A percentile compares a stretch with the other conserved stretches of the same genome.
These are phyloP conservation scores for Syrista parreyssii DNA, from an alignment of 2,888 invertebrate genomes.

Conservation along the genomic window DNA sequence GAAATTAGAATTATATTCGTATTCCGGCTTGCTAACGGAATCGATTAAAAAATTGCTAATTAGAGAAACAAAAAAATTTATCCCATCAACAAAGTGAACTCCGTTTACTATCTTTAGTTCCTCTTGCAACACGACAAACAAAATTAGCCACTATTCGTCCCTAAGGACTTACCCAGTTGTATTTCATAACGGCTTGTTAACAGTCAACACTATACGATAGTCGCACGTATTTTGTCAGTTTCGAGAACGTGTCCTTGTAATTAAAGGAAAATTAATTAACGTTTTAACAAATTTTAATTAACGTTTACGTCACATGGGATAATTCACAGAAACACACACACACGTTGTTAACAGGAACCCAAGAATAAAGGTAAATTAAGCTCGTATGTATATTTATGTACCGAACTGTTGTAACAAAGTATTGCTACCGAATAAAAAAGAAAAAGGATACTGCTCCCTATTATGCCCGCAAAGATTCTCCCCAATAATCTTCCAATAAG, in stretches of 20 bases:
- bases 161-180: not conserved
- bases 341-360: conserved; percentile 37
- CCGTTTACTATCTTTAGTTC: not conserved
- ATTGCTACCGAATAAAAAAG: conserved; percentile 55
- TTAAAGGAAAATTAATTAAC: conserved; percentile 15
- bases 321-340: conserved; percentile 18
- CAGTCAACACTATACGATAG: not conserved
- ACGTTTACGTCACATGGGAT: conserved; percentile 7
- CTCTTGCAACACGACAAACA: too few species aligned
- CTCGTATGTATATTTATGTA: conserved; percentile 64
- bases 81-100: not conserved
- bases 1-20: not conserved
- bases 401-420: conserved; percentile 63
- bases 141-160: not conserved
- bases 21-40: not conserved
- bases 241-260: not conserved
- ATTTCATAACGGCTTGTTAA: not conserved
- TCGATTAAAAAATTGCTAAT: not conserved
- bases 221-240: not conserved
- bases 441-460: not conserved
- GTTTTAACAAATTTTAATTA: conserved; percentile 12
- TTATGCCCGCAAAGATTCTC: not conserved
- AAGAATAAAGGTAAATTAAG: conserved; percentile 50
- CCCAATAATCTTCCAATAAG: not conserved
- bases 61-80: not conserved